Base-by-base conservation (phyloP, 2,113 vertebrate species). In the Chaetura pelagica region DNA sequence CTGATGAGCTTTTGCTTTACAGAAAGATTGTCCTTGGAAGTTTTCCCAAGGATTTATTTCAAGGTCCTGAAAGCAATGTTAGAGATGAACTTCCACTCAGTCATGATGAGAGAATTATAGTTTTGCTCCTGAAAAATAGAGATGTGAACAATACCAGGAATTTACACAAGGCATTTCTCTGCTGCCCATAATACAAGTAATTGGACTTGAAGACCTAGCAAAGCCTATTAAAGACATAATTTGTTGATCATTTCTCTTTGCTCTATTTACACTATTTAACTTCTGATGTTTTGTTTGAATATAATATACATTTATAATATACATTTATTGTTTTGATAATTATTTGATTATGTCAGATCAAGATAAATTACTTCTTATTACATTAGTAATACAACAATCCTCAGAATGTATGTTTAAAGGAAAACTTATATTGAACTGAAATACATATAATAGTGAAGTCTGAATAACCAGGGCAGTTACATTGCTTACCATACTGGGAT, bases 121-220 rank as follows among this genome's bases (percentile, higher is more conserved):
- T 80, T 88, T 91, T 89, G 16, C 16, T 87, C 26, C 66, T 58
- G 34, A 84, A 86, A 63, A n/a, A 32, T 10, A 54, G 40, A 72
- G 14, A 76, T 44, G 16, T 46, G 12, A 85, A 74, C 75, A 38
- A 49, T 77, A 91, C n/a, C n/a, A 83, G 27, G 42, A 88, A 51
- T 84, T 71, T 90, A 54, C 57, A 81, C 46, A 73, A 74, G 44
- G 49, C 13, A 35, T 90, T 95, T 90, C 58, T 75, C 35, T 84
- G 30, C 42, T 81, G 12, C 61, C 38, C 24, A 40, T 74, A 52
- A 93, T 88, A 49, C 63, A 63, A 88, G 48, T 64, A 75, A 68
- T 96, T 91, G 94, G 42, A 63, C 49, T 85, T 79, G 77, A 34
- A 75, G 30, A 77, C 87, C n/a, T 84, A 59, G 57, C 42, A 94